phyloP scores from a whole-genome alignment of 2,888 invertebrate genomes.

The Dynastes maya region DNA sequence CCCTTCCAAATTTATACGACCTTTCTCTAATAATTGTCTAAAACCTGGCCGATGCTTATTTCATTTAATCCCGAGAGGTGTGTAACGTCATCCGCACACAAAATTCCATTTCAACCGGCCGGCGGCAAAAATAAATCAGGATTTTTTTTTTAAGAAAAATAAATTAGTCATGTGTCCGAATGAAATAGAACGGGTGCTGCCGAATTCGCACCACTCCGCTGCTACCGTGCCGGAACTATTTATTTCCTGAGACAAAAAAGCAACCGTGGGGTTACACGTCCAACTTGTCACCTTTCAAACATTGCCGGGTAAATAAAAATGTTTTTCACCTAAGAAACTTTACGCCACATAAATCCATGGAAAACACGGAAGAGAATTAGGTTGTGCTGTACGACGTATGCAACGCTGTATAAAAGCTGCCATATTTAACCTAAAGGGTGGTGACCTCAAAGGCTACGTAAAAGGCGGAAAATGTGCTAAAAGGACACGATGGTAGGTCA shows the following conservation, averaged over 20 bases:
- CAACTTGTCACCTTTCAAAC: constrained; percentile 44
- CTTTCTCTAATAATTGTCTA: too few relatives aligned
- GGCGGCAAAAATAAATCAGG: constrained; percentile 34
- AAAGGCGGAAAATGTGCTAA: too few relatives aligned
- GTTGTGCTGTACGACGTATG: background rate
- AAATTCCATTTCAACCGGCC: constrained; percentile 32
- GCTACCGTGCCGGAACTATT: constrained; percentile 29
- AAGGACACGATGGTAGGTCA: too few relatives aligned
- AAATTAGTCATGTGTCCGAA: constrained; percentile 47
- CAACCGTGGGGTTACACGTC: constrained; percentile 37
- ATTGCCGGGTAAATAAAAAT: constrained; percentile 43
- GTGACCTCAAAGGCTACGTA: too few relatives aligned
- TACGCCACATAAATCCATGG: constrained; percentile 39
- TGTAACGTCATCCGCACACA: constrained; percentile 15
- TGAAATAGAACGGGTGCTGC: constrained; percentile 29
- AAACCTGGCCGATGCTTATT: background rate
- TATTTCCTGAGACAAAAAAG: constrained; percentile 45
- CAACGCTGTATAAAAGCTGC: background rate
- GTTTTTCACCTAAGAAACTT: constrained; percentile 45
- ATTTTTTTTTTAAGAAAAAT: constrained; percentile 40
- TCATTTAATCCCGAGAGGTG: background rate
- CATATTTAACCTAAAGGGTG: too few relatives aligned
- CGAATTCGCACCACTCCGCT: constrained; percentile 32
- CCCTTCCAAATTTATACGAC: too few relatives aligned
- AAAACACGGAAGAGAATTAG: background rate